Evolutionary conservation across 1,140 invertebrate species (phyloP).

Genomic region (Drosophila bocqueti): DNA sequence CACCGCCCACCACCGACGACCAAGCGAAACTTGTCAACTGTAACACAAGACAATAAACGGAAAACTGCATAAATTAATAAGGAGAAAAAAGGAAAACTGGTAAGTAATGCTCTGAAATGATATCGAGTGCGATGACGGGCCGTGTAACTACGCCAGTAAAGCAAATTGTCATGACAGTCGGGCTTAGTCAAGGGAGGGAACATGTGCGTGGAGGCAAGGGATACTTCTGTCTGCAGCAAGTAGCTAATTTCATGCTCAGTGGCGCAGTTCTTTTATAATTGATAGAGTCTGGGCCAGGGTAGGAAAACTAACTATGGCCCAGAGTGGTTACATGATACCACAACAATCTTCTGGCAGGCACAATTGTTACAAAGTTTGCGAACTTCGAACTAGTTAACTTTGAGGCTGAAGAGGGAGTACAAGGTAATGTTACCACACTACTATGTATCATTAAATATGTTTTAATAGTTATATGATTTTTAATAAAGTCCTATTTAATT

Average conservation of each 20-base stretch:
- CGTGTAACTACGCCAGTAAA: conserved; percentile 48
- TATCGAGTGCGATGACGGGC: conserved; percentile 64
- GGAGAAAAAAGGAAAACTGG: conserved; percentile 20
- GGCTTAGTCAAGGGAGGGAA: conserved; percentile 36
- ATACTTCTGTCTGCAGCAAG: conserved; percentile 51
- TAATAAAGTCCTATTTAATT: background rate
- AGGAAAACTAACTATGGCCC: background rate
- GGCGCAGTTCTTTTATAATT: conserved; percentile 72
- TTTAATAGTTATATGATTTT: no score
- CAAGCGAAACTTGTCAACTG: conserved; percentile 73
- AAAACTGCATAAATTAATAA: conserved; percentile 81
- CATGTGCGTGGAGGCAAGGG: conserved; percentile 11
- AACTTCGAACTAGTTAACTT: conserved; percentile 10
- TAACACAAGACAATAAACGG: conserved; percentile 74
- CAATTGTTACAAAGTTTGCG: conserved; percentile 10
- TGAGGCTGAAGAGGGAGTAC: background rate
- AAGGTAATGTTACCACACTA: background rate
- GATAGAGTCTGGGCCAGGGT: conserved; percentile 40
- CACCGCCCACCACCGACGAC: conserved; percentile 16
- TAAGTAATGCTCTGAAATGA: conserved; percentile 48
- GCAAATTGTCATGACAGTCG: conserved; percentile 53
- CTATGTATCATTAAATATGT: no score
- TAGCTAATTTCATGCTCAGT: conserved; percentile 79
- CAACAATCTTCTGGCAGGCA: conserved; percentile 11
- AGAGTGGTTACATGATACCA: conserved; percentile 34